Percentiles rank a stretch among this genome's conserved stretches.
These are phyloP conservation scores for Eupithecia insigniata DNA, from an alignment of 2,888 invertebrate species.

Conservation along the genomic window DNA sequence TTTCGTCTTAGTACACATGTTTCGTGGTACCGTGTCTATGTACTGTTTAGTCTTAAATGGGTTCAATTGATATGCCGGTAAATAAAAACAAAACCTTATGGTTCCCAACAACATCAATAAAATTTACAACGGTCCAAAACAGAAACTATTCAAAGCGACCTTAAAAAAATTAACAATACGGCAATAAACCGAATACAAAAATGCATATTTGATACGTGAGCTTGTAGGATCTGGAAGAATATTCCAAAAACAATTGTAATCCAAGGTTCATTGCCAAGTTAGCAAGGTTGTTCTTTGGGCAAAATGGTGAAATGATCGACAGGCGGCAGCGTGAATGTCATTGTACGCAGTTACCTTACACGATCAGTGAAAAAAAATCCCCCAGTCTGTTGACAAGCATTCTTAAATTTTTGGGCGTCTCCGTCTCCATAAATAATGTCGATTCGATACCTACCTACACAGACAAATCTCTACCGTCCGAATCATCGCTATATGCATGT, in stretches of 20 bases:
- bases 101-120: not conserved
- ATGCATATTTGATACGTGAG: not conserved
- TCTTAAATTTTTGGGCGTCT: slow-evolving; percentile 13
- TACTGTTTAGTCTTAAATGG: not conserved
- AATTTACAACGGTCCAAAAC: not conserved
- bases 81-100: not conserved
- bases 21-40: no score
- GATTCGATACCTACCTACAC: no score
- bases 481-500: no score
- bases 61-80: not conserved
- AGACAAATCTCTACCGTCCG: no score
- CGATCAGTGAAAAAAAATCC: slow-evolving; percentile 40
- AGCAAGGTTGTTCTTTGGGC: slow-evolving; percentile 58
- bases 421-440: slow-evolving; percentile 12
- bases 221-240: slow-evolving; percentile 23
- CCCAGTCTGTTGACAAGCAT: slow-evolving; percentile 34
- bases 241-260: slow-evolving; percentile 52
- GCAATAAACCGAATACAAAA: slow-evolving; percentile 16
- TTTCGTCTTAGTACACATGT: no score
- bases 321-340: slow-evolving; percentile 49
- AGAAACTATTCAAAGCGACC: not conserved
- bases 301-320: slow-evolving; percentile 50
- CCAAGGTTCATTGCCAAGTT: slow-evolving; percentile 59
- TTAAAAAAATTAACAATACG: slow-evolving; percentile 3
- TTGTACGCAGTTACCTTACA: slow-evolving; percentile 44